Evolutionary conservation across 53 echinoderm and acorn worm species (phyloP).

Genomic region (Patiria pectinifera): DNA sequence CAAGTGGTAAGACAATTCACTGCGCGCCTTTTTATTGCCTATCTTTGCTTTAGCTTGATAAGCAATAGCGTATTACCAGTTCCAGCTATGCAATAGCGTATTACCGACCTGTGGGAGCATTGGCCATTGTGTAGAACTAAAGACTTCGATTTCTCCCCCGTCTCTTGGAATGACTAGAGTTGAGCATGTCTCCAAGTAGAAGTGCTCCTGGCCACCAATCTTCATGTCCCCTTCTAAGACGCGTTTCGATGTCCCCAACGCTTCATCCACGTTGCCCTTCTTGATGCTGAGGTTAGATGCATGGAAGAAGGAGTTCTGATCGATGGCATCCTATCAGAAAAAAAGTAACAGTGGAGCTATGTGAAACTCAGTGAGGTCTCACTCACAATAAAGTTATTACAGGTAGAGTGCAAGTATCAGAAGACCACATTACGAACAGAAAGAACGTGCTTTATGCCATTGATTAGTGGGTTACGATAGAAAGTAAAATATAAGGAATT

Average conservation of each 20-base stretch:
- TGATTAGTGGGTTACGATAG: too few relatives aligned
- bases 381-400: too few relatives aligned
- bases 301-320: slow-evolving; percentile 59
- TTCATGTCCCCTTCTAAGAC: slow-evolving; percentile 85
- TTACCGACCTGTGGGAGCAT: slow-evolving; percentile 68
- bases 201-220: slow-evolving; percentile 90
- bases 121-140: slow-evolving; percentile 71
- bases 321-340: slow-evolving; percentile 83
- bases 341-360: neutral
- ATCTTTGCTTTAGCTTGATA: too few relatives aligned
- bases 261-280: slow-evolving; percentile 75
- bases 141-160: slow-evolving; percentile 80
- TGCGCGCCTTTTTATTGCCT: too few relatives aligned
- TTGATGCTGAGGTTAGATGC: slow-evolving; percentile 23
- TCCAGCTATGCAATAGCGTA: too few relatives aligned
- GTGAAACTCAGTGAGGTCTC: too few relatives aligned
- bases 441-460: too few relatives aligned
- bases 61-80: too few relatives aligned
- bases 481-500: too few relatives aligned
- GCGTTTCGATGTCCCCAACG: slow-evolving; percentile 72
- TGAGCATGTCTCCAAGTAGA: slow-evolving; percentile 89
- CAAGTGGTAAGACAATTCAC: too few relatives aligned
- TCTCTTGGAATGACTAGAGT: slow-evolving; percentile 80
- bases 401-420: too few relatives aligned
- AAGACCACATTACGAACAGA: too few relatives aligned